Evolutionary conservation across 1,140 invertebrate genomes (phyloP).

Genomic region (Teleopsis dalmanni): DNA sequence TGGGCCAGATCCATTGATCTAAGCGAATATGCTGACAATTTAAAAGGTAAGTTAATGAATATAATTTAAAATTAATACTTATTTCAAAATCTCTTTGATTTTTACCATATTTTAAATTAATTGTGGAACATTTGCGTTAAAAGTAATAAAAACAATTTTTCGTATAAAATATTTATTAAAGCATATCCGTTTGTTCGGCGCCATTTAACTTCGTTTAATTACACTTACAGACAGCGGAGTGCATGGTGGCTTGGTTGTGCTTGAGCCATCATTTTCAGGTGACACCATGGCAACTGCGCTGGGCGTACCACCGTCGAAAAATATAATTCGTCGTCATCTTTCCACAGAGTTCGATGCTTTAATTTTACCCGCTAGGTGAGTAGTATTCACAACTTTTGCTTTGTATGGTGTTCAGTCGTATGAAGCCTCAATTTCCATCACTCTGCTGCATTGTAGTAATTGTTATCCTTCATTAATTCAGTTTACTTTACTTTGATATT

Average conservation of each 20-base stretch:
- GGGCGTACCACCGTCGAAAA: conserved; percentile 86
- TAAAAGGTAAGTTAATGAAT: conserved; percentile 70
- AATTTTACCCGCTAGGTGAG: conserved; percentile 82
- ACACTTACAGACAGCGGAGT: conserved; percentile 73
- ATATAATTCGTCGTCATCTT: conserved; percentile 85
- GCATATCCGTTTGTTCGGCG: too few species aligned
- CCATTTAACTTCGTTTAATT: conserved; percentile 2
- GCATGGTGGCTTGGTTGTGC: conserved; percentile 83
- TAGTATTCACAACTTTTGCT: conserved; percentile 1
- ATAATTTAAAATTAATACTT: background rate
- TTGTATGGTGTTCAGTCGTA: too few species aligned
- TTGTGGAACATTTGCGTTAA: too few species aligned
- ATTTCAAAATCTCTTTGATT: background rate
- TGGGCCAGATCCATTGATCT: conserved; percentile 91
- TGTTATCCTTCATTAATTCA: too few species aligned
- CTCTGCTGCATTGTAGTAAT: too few species aligned
- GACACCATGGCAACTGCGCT: conserved; percentile 90
- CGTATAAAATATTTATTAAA: too few species aligned
- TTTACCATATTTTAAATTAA: background rate
- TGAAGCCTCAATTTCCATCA: too few species aligned
- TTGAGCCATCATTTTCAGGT: conserved; percentile 87
- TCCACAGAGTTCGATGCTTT: conserved; percentile 83
- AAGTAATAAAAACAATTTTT: too few species aligned
- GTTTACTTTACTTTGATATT: too few species aligned
- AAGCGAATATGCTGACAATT: conserved; percentile 85